A percentile compares a stretch with the other conserved stretches of the same genome.
Evolutionary conservation across 2,113 vertebrate genomes (phyloP).

Genomic region (Ondatra zibethicus): DNA sequence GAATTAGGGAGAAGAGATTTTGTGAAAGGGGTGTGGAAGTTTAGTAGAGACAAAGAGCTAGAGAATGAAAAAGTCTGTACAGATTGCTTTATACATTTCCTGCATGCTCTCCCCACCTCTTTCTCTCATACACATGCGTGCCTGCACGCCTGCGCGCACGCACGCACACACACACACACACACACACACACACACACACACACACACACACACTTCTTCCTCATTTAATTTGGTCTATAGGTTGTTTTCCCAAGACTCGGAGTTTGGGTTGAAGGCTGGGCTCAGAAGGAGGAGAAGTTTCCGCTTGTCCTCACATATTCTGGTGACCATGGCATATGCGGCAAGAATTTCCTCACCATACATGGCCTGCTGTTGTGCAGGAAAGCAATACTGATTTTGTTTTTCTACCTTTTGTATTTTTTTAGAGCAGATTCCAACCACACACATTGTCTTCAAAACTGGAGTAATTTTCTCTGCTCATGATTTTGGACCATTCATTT

Average conservation of each 20-base stretch:
- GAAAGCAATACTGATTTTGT: neutral
- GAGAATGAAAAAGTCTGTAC: neutral
- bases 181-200: neutral
- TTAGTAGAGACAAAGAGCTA: neutral
- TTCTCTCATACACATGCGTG: neutral
- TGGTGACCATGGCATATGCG: neutral
- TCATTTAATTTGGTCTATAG: neutral
- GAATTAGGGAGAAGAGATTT: neutral
- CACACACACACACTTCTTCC: neutral
- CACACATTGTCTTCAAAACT: neutral
- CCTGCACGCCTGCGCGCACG: too few relatives aligned
- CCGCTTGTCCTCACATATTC: neutral
- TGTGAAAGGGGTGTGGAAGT: neutral
- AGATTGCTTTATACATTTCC: neutral
- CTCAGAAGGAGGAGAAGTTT: neutral
- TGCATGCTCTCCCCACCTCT: too few relatives aligned
- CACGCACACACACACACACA: neutral
- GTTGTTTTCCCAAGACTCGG: neutral
- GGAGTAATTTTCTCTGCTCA: neutral
- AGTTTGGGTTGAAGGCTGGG: neutral
- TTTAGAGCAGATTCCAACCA: neutral
- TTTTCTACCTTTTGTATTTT: neutral
- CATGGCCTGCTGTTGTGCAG: neutral
- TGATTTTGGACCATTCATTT: neutral
- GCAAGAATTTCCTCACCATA: neutral